These are phyloP conservation scores for Amphibalanus amphitrite DNA, from an alignment of 1,140 invertebrate genomes.

Conservation along the genomic window DNA sequence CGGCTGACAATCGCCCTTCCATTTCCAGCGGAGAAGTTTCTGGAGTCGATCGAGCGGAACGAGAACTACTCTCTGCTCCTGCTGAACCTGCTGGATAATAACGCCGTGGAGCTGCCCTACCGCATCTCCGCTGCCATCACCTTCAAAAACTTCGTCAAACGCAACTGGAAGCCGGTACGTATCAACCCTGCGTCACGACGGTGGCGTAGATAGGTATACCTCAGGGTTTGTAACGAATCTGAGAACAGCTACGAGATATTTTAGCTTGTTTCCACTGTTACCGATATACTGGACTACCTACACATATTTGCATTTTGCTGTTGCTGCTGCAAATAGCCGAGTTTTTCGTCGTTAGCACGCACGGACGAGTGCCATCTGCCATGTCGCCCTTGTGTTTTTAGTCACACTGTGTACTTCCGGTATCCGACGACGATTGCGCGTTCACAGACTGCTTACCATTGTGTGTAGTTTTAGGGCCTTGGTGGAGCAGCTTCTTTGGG, in stretches of 20 bases:
- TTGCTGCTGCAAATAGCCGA: neutral
- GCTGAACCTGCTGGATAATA: conserved; percentile 55
- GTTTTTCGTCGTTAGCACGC: neutral
- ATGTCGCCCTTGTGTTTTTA: no score
- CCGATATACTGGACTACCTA: neutral
- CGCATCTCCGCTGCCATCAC: conserved; percentile 72
- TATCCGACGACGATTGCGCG: no score
- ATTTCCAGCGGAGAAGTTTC: conserved; percentile 81
- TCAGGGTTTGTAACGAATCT: neutral
- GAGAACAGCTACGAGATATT: neutral
- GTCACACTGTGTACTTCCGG: no score
- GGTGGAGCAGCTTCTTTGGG: no score
- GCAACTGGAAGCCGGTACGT: conserved; percentile 80
- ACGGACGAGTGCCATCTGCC: no score
- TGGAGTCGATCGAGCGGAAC: conserved; percentile 75
- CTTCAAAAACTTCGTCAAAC: conserved; percentile 92
- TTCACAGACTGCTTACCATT: no score
- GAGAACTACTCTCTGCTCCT: conserved; percentile 78
- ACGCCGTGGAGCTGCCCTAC: conserved; percentile 43
- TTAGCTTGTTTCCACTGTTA: neutral
- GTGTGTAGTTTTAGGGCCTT: no score
- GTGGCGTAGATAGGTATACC: neutral
- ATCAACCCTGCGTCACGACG: neutral
- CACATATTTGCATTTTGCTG: neutral
- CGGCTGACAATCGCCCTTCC: no score